These are phyloP conservation scores for Ophthalmolycus amberensis DNA, from an alignment of 2,113 vertebrate species.

Conservation along the genomic window DNA sequence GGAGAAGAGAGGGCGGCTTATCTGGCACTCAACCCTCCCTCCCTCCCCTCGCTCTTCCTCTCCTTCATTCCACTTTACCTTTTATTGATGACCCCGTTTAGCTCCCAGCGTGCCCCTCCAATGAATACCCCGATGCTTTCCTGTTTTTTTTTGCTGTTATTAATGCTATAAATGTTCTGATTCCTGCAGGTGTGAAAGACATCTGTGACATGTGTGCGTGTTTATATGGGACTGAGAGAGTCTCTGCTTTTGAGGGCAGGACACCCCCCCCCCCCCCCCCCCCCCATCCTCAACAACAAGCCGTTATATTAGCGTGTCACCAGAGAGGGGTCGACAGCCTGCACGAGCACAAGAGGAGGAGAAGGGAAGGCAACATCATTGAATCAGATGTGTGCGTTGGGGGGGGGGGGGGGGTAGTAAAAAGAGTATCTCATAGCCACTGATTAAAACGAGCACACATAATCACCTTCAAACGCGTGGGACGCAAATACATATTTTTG, in stretches of 20 bases:
- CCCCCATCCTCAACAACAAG: constrained; percentile 64
- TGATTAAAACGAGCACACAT: constrained; percentile 17
- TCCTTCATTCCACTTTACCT: constrained; percentile 32
- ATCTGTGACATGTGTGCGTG: constrained; percentile 63
- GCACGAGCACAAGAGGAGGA: not conserved
- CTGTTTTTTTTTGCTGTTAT: not conserved
- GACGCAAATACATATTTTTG: constrained; percentile 13
- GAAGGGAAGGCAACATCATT: not conserved
- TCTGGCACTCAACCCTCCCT: constrained; percentile 51
- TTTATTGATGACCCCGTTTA: not conserved
- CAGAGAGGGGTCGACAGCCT: constrained; percentile 38
- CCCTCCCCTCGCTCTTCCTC: constrained; percentile 38
- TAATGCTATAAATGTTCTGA: constrained; percentile 24
- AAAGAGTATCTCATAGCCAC: not conserved
- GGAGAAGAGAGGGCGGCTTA: constrained; percentile 55
- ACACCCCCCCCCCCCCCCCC: too few species aligned
- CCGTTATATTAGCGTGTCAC: constrained; percentile 73
- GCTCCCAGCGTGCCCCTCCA: not conserved
- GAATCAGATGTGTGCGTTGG: not conserved
- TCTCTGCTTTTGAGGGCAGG: constrained; percentile 64
- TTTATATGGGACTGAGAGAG: constrained; percentile 68
- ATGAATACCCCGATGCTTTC: not conserved
- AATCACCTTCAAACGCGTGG: not conserved
- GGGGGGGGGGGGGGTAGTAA: not conserved
- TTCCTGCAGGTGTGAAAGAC: constrained; percentile 27